Percentiles rank a stretch among this genome's conserved stretches.
phyloP scores from a whole-genome alignment of 2,888 invertebrate species.

The Erebia epiphron region DNA sequence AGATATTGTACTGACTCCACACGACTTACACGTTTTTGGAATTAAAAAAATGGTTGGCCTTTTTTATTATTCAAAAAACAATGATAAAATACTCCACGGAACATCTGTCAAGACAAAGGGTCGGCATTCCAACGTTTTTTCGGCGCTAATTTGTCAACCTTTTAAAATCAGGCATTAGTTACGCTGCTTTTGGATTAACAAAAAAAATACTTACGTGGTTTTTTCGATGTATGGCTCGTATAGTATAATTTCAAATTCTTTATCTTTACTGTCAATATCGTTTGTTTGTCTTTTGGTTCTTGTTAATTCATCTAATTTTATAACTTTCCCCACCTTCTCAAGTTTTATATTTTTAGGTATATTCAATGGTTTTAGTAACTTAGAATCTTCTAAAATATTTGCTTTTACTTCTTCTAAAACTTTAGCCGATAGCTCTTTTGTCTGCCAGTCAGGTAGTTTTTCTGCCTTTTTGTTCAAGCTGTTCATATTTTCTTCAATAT shows the following conservation, averaged over 20 bases:
- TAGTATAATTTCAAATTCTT: slow-evolving; percentile 31
- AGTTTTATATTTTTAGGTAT: slow-evolving; percentile 63
- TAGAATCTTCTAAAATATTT: slow-evolving; percentile 55
- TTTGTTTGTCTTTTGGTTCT: slow-evolving; percentile 52
- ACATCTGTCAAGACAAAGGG: slow-evolving; percentile 53
- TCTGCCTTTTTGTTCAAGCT: slow-evolving; percentile 30
- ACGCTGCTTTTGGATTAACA: slow-evolving; percentile 17
- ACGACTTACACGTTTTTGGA: slow-evolving; percentile 15
- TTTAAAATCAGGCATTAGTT: slow-evolving; percentile 43
- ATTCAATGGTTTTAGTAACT: slow-evolving; percentile 53
- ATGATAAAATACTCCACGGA: slow-evolving; percentile 37
- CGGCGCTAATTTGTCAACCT: slow-evolving; percentile 61
- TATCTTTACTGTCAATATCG: slow-evolving; percentile 16
- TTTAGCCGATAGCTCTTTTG: slow-evolving; percentile 55
- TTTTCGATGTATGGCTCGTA: slow-evolving; percentile 61
- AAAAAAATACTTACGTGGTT: slow-evolving; percentile 60
- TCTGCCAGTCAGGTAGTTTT: slow-evolving; percentile 57
- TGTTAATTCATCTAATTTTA: slow-evolving; percentile 56
- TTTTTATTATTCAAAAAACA: slow-evolving; percentile 35
- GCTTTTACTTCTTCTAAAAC: slow-evolving; percentile 66
- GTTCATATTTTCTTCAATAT: slow-evolving; percentile 33
- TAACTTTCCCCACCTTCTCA: slow-evolving; percentile 63
- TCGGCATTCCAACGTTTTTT: slow-evolving; percentile 52
- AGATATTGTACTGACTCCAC: background rate
- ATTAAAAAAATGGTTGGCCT: slow-evolving; percentile 20